phyloP scores from a whole-genome alignment of 92 coral and sea anemone species.

The Diadumene lineata region DNA sequence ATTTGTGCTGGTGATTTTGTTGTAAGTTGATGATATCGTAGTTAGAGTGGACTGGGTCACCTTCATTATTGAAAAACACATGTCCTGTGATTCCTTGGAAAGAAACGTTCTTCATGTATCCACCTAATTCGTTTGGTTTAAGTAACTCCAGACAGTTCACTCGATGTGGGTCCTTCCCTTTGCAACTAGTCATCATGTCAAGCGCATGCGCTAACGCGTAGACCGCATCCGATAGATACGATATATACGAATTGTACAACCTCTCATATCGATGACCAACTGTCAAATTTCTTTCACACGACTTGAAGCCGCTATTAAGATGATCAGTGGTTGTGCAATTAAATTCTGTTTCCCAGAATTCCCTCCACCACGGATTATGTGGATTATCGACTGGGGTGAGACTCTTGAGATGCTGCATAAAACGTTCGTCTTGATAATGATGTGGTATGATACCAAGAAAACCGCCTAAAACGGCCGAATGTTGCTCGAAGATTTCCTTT shows the following conservation, averaged over 20 bases:
- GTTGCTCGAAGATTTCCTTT: constrained; percentile 44
- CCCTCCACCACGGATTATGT: constrained; percentile 64
- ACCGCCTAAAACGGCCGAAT: constrained; percentile 53
- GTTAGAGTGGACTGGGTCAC: constrained; percentile 52
- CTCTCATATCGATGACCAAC: constrained; percentile 34
- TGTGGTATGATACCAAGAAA: constrained; percentile 65
- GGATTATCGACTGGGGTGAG: constrained; percentile 27
- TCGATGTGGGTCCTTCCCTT: background rate
- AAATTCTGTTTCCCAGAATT: constrained; percentile 48
- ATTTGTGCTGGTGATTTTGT: constrained; percentile 15
- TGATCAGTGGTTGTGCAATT: constrained; percentile 12
- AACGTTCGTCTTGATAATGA: constrained; percentile 21
- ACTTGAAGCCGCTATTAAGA: background rate
- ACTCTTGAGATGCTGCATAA: constrained; percentile 34
- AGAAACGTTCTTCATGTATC: constrained; percentile 48
- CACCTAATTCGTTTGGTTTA: constrained; percentile 34
- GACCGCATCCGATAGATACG: constrained; percentile 71
- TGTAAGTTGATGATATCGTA: constrained; percentile 74
- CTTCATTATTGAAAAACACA: constrained; percentile 48
- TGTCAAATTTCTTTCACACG: constrained; percentile 25
- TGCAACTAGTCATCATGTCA: constrained; percentile 34
- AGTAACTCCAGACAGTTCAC: constrained; percentile 17
- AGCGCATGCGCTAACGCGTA: constrained; percentile 69
- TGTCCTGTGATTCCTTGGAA: constrained; percentile 60
- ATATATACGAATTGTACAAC: constrained; percentile 60